These are phyloP conservation scores for Mus pahari DNA, from an alignment of 2,113 vertebrate genomes.

Conservation along the genomic window DNA sequence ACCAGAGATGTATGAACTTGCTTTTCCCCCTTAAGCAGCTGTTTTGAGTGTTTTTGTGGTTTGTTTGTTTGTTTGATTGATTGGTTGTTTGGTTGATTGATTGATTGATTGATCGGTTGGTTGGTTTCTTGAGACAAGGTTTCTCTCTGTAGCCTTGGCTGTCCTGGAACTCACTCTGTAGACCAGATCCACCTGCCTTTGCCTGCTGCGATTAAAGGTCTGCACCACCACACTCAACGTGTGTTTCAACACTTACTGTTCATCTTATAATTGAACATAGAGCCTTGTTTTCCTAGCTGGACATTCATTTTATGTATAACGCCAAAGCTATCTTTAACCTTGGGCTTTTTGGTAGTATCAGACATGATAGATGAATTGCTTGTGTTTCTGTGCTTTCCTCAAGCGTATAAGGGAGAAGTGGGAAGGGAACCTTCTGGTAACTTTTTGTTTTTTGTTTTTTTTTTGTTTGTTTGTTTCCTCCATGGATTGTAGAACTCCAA, in stretches of 20 bases:
- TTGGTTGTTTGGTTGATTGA: too few relatives aligned
- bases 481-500: background rate
- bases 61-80: too few relatives aligned
- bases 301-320: background rate
- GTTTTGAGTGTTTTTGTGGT: background rate
- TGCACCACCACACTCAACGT: background rate
- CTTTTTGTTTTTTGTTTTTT: background rate
- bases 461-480: background rate
- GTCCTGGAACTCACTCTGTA: background rate
- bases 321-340: background rate
- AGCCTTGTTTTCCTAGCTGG: background rate
- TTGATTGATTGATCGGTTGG: too few relatives aligned
- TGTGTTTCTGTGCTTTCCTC: background rate
- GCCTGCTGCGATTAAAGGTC: background rate
- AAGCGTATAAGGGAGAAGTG: background rate
- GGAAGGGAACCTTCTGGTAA: background rate
- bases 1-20: background rate
- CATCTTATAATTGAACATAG: background rate
- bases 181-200: background rate
- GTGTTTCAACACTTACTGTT: slow-evolving; percentile 9
- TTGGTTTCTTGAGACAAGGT: background rate
- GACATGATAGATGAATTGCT: slow-evolving; percentile 21
- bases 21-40: background rate
- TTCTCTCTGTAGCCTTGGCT: background rate
- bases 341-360: background rate